Evolutionary conservation across 2,113 vertebrate genomes (phyloP), one percentile per base, ranked within the genome.

Genomic region (Oryzias melastigma): DNA sequence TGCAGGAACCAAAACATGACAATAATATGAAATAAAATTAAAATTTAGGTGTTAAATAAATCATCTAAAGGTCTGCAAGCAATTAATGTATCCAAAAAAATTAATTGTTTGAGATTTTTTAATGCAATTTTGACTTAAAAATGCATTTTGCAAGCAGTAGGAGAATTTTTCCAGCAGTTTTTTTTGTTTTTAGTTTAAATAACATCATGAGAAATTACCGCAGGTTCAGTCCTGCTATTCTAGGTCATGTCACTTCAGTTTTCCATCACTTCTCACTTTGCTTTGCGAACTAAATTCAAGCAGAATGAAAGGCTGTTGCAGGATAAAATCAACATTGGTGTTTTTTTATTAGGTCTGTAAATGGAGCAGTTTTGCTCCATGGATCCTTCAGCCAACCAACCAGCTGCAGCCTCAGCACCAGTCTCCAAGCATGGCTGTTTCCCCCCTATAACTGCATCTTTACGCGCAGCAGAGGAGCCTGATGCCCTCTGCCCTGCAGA

Each of bases 171-270:
- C 14, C 43, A 44, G 43, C 16, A 17, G 16, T 12, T 16, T 45
- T 45, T 17, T 45, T 1, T 45, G 12, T 47, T 12, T 19, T 55
- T n/a, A 22, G 62, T 3, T 62, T 22, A 3, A 62, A 44, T 10
- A 16, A 53, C 22, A 52, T 53, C 27, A 52, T 14, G 24, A 25
- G 45, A 47, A 25, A n/a, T 43, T 3, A 46, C 65, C 6, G 7
- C n/a, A 7, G 60, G 71, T 58, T 68, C 59, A 52, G 48, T 40
- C n/a, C 50, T 1, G 52, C 45, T 57, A 63, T 71, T 78, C 65
- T 64, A 52, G 69, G 66, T 56, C 78, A 68, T 41, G 72, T 74
- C 71, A 68, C 69, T 71, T 76, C 61, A 55, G 67, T 62, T 80
- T 58, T 24, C 29, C 65, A 65, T 80, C 77, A 75, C 25, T 68